Conservation (phyloP, 2,888 invertebrate species). For the Acrobasis repandana region DNA sequence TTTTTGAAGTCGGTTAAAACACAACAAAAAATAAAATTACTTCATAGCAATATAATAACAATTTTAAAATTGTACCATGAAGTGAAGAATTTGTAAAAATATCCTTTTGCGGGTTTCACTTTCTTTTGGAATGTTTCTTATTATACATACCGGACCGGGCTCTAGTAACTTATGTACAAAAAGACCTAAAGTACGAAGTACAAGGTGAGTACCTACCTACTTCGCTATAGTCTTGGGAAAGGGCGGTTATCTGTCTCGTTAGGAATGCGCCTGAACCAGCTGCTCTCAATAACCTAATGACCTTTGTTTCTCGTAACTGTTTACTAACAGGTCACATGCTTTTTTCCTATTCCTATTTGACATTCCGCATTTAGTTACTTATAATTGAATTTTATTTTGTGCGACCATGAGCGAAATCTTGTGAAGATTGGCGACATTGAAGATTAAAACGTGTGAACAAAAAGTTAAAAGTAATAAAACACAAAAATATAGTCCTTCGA, state of each 20-base stretch:
- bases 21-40: no score
- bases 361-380: neutral
- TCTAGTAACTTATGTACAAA: no score
- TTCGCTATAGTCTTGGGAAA: conserved; percentile 10
- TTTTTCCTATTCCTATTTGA: neutral
- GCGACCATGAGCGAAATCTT: neutral
- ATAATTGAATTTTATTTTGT: no score
- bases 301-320: conserved; percentile 20
- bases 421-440: neutral
- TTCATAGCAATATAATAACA: no score
- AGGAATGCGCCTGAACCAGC: conserved; percentile 30
- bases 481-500: conserved; percentile 20
- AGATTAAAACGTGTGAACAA: neutral
- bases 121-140: no score
- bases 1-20: no score
- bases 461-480: neutral
- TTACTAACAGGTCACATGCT: conserved; percentile 5
- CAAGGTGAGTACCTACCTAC: neutral
- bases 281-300: conserved; percentile 21
- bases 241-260: conserved; percentile 6
- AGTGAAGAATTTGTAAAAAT: no score
- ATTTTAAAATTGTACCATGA: no score
- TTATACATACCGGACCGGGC: no score
- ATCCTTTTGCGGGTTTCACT: no score
- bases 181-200: neutral